phyloP scores from a whole-genome alignment of 2,888 invertebrate species.

The Mesoligia furuncula region DNA sequence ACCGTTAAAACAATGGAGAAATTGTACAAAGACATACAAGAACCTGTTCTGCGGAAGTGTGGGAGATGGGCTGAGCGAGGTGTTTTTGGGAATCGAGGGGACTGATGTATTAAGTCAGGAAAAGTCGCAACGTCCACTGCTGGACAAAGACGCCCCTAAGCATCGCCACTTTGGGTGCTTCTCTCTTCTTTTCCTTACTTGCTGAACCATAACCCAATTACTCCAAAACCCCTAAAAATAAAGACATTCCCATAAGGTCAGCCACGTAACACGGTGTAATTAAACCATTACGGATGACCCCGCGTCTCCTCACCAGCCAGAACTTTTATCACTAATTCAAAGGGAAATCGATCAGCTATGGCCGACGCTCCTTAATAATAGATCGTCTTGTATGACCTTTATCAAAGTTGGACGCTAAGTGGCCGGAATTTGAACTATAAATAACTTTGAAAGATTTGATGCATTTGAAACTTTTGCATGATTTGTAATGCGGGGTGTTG shows the following conservation, averaged over 20 bases:
- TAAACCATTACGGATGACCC: constrained; percentile 55
- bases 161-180: background rate
- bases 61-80: too few species aligned
- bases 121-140: background rate
- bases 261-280: constrained; percentile 30
- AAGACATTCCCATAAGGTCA: constrained; percentile 43
- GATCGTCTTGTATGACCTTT: constrained; percentile 79
- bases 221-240: constrained; percentile 7
- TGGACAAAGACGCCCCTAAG: background rate
- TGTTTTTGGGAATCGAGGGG: too few species aligned
- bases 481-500: background rate
- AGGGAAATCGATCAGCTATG: constrained; percentile 70
- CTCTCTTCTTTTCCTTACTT: background rate
- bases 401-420: constrained; percentile 79
- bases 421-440: constrained; percentile 40
- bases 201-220: background rate
- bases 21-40: too few species aligned
- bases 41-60: too few species aligned
- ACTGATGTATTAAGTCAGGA: too few species aligned
- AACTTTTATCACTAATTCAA: constrained; percentile 77
- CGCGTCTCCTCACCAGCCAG: constrained; percentile 58
- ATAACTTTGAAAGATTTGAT: constrained; percentile 37
- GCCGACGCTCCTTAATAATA: constrained; percentile 74
- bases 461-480: constrained; percentile 27
- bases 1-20: too few species aligned